phyloP scores from a whole-genome alignment of 2,113 vertebrate species.

The Mustelus asterias region DNA sequence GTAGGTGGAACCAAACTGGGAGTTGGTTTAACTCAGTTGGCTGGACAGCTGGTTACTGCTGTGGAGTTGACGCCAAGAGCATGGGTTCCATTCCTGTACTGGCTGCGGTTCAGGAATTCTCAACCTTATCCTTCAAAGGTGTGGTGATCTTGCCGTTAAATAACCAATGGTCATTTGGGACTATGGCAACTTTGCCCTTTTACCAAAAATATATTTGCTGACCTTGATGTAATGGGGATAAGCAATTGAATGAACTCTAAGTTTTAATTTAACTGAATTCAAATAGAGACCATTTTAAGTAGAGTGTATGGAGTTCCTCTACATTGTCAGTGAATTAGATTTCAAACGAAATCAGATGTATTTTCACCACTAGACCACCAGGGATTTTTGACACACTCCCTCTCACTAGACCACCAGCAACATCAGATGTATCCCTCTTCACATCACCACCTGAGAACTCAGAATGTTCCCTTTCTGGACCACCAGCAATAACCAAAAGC shows the following conservation, averaged over 20 bases:
- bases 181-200: too few relatives aligned
- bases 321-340: background rate
- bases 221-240: background rate
- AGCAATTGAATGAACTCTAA: background rate
- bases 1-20: too few relatives aligned
- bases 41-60: too few relatives aligned
- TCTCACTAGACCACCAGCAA: constrained; percentile 21
- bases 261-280: background rate
- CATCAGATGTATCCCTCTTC: background rate
- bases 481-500: constrained; percentile 11
- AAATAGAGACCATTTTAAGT: background rate
- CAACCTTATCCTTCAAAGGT: too few relatives aligned
- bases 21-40: too few relatives aligned
- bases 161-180: too few relatives aligned
- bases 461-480: background rate
- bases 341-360: background rate
- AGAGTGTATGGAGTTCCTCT: background rate
- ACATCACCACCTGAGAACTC: background rate
- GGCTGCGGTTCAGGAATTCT: too few relatives aligned
- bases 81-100: too few relatives aligned
- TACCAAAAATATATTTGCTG: background rate
- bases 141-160: too few relatives aligned
- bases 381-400: background rate
- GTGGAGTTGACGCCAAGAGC: too few relatives aligned
- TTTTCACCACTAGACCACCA: background rate